phyloP scores from a whole-genome alignment of 2,113 vertebrate species.

The Lamprologus callipterus region DNA sequence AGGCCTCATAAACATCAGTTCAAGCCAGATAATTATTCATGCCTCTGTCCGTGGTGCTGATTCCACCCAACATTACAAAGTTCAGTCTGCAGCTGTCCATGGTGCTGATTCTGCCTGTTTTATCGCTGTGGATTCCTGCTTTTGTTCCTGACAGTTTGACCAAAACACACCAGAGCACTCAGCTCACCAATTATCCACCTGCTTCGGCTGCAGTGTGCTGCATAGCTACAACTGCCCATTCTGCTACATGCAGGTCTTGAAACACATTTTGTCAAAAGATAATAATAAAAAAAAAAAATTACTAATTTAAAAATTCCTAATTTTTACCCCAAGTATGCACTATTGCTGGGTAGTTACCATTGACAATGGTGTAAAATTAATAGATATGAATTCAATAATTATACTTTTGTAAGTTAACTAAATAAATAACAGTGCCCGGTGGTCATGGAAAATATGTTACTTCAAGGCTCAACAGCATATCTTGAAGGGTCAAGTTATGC shows the following conservation, averaged over 20 bases:
- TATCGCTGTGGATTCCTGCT: not conserved
- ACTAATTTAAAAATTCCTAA: accelerated
- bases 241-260: not conserved
- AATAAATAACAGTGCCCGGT: not conserved
- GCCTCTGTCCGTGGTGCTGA: not conserved
- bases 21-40: not conserved
- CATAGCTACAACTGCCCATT: not conserved
- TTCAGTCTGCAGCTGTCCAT: not conserved
- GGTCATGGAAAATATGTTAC: not conserved
- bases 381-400: not conserved
- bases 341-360: not conserved
- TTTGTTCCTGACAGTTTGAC: not conserved
- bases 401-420: not conserved
- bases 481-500: not conserved
- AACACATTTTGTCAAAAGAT: not conserved
- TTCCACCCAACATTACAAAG: not conserved
- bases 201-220: not conserved
- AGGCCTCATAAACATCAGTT: not conserved
- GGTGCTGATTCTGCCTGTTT: not conserved
- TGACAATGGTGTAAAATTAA: not conserved
- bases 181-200: not conserved
- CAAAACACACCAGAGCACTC: not conserved
- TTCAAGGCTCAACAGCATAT: not conserved
- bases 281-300: not conserved
- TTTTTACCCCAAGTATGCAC: not conserved